Base-by-base conservation (phyloP, 1,140 invertebrate species). In the Muscidifurax raptorellus region DNA sequence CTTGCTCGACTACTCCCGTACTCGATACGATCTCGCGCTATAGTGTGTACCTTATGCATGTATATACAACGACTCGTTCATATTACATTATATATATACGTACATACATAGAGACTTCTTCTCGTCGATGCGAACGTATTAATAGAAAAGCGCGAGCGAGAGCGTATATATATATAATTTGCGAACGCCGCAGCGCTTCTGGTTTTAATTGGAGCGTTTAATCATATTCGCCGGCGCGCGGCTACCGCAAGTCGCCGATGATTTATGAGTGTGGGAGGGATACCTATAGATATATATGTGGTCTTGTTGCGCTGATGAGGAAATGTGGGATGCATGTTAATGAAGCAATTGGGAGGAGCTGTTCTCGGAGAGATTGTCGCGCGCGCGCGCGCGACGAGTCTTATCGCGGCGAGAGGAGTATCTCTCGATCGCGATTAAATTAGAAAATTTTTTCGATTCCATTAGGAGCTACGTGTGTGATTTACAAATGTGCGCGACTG, bases 121-220 rank as follows among this genome's bases (percentile, higher is more conserved):
- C 28, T 74, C n/a, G 18, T 82, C 47, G 69, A 74, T 32, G 47
- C 40, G 40, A 44, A 82, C 30, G 44, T 30, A 74, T 82, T 75
- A 82, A 82, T 82, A 82, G 80, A 75, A 82, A 40, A 59, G 15
- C 44, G 5, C 32, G 27, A 27, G 18, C 1, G n/a, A 22, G 27
- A 13, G 15, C 13, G 13, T 47, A 13, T 18, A 12, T 47, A 13
- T 47, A 44, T 69, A 71, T 28, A 25, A 52, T 80, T 66, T 25
- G 25, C 44, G 52, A 59, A n/a, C 59, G 77, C 12, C 18, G 76
- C 66, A n/a, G 1, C 40, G 64, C 80, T 82, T 64, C 59, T 76
- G 59, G 10, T 82, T 82, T 67, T 67, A 82, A 82, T 82, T 76
- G 36, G 52, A 15, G n/a, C 36, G 22, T 3, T 74, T 64, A 36